Evolutionary conservation across 2,888 invertebrate genomes (phyloP).

Genomic region (Kuschelorhynchus macadamiae): DNA sequence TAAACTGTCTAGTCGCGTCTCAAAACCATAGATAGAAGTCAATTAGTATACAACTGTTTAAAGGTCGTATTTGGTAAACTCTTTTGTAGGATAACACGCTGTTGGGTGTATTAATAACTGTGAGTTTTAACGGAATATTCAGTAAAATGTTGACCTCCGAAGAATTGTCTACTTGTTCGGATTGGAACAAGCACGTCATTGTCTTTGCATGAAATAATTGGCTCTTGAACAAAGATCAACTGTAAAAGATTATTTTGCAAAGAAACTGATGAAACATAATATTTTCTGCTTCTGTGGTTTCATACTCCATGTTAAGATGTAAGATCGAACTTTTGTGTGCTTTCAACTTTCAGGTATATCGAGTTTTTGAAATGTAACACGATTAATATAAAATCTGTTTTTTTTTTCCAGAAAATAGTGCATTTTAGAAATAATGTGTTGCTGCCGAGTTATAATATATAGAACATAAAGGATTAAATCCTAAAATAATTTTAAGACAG

Average conservation of each 20-base stretch:
- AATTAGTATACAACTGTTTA: conserved; percentile 46
- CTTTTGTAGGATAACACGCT: conserved; percentile 34
- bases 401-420: too few relatives aligned
- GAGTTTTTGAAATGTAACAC: too few relatives aligned
- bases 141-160: conserved; percentile 26
- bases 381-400: too few relatives aligned
- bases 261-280: too few relatives aligned
- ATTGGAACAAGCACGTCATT: conserved; percentile 17
- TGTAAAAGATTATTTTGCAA: background rate
- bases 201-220: conserved; percentile 16
- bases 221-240: background rate
- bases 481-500: too few relatives aligned
- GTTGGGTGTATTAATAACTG: conserved; percentile 42
- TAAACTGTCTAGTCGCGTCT: conserved; percentile 42
- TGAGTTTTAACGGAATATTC: conserved; percentile 45
- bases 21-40: conserved; percentile 41
- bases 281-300: too few relatives aligned
- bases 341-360: too few relatives aligned
- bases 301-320: too few relatives aligned
- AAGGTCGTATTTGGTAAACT: conserved; percentile 44
- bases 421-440: too few relatives aligned
- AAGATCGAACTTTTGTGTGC: too few relatives aligned
- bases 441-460: too few relatives aligned
- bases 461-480: too few relatives aligned
- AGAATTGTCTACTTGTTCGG: conserved; percentile 13